Percentiles rank a stretch among this genome's conserved stretches.
phyloP scores from a whole-genome alignment of 1,140 invertebrate genomes.

The Mesaphorura yosii region DNA sequence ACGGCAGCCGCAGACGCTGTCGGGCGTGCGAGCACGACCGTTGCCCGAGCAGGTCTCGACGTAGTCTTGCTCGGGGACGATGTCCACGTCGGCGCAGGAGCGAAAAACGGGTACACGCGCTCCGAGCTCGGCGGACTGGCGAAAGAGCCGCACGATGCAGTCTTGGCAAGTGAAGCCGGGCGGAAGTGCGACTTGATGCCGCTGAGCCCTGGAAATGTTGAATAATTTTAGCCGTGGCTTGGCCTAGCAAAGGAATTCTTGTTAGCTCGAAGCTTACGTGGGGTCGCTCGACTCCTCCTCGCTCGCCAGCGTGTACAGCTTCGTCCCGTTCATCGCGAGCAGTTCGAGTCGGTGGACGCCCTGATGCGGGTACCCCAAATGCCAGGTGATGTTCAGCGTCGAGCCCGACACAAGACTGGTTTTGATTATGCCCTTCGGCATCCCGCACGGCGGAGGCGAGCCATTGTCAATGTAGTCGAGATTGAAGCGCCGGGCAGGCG shows the following conservation, averaged over 20 bases:
- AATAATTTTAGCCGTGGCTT: not conserved
- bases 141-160: slow-evolving; percentile 73
- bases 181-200: slow-evolving; percentile 63
- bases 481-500: slow-evolving; percentile 68
- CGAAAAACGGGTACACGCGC: slow-evolving; percentile 65
- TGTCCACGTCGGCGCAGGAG: slow-evolving; percentile 90
- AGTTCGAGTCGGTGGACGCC: slow-evolving; percentile 76
- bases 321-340: slow-evolving; percentile 36
- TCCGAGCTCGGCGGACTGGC: slow-evolving; percentile 80
- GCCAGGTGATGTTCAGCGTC: slow-evolving; percentile 81
- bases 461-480: slow-evolving; percentile 87
- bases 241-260: not conserved
- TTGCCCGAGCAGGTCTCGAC: slow-evolving; percentile 69
- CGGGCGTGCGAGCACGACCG: slow-evolving; percentile 58
- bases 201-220: slow-evolving; percentile 54
- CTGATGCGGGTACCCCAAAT: slow-evolving; percentile 83
- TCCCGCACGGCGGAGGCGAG: slow-evolving; percentile 83
- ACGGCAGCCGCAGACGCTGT: slow-evolving; percentile 40
- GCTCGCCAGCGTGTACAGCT: slow-evolving; percentile 56
- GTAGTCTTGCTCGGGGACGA: slow-evolving; percentile 46
- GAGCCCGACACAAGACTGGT: slow-evolving; percentile 68
- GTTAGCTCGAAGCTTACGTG: slow-evolving; percentile 43
- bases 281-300: slow-evolving; percentile 60
- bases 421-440: slow-evolving; percentile 68
- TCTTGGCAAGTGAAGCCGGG: slow-evolving; percentile 68